A percentile compares a stretch with the other conserved stretches of the same genome.
phyloP scores from a whole-genome alignment of 2,113 vertebrate genomes.

The Lycocorax pyrrhopterus region DNA sequence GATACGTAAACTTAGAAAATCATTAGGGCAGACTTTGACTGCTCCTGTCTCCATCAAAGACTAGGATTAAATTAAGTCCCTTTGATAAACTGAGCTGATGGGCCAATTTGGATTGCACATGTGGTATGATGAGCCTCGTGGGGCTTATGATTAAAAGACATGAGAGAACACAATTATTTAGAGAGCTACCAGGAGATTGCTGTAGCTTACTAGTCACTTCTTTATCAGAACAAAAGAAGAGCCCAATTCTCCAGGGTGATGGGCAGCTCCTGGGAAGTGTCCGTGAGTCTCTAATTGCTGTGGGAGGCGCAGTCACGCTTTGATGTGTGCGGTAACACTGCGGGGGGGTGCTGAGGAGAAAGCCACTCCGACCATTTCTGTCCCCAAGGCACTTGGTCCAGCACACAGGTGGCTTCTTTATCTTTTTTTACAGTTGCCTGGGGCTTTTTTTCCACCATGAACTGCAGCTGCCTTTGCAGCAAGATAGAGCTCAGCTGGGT shows the following conservation, averaged over 20 bases:
- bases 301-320: accelerated
- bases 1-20: conserved; percentile 44
- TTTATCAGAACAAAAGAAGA: background rate
- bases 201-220: background rate
- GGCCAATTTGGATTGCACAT: background rate
- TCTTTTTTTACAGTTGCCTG: background rate
- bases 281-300: background rate
- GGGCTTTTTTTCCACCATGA: accelerated
- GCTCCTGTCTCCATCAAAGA: conserved; percentile 19
- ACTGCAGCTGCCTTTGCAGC: background rate
- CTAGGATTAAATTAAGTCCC: conserved; percentile 29
- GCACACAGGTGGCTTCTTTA: background rate
- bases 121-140: background rate
- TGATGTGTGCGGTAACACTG: background rate
- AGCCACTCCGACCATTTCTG: background rate
- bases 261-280: background rate
- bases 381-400: background rate
- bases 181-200: background rate
- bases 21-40: conserved; percentile 10
- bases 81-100: conserved; percentile 48
- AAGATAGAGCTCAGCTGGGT: background rate
- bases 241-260: background rate
- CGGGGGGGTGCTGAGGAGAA: background rate
- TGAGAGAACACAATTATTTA: conserved; percentile 20
- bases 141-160: conserved; percentile 34